A percentile compares a stretch with the other conserved stretches of the same genome.
Conservation (phyloP, 2,888 invertebrate genomes). For the Anoncus sp. region DNA sequence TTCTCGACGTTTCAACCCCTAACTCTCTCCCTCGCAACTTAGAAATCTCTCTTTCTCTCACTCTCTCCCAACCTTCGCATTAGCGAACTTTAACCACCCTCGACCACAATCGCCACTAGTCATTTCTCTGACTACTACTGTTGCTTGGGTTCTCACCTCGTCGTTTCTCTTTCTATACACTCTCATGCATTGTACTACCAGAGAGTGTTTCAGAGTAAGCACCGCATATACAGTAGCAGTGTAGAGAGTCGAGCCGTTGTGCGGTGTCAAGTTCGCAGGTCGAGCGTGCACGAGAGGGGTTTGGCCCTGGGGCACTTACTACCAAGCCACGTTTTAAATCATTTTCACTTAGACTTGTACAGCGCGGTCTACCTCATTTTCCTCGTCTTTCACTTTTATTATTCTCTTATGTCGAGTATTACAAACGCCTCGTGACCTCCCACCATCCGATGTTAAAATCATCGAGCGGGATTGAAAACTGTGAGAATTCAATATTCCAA, state of each 20-base stretch:
- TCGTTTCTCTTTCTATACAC: constrained; percentile 34
- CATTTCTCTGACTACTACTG: constrained; percentile 68
- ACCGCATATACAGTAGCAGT: not conserved
- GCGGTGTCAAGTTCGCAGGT: constrained; percentile 54
- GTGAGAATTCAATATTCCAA: constrained; percentile 23
- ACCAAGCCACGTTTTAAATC: constrained; percentile 47
- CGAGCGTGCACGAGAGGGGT: constrained; percentile 43
- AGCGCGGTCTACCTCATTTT: constrained; percentile 7
- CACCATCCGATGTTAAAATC: not conserved
- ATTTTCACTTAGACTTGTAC: constrained; percentile 40
- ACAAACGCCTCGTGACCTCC: constrained; percentile 12
- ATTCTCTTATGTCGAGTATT: constrained; percentile 39
- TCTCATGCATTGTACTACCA: constrained; percentile 18
- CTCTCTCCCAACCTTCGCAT: constrained; percentile 54
- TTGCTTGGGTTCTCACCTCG: constrained; percentile 32
- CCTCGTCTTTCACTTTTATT: constrained; percentile 37
- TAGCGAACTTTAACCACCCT: constrained; percentile 65
- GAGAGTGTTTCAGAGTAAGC: constrained; percentile 27
- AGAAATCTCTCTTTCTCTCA: constrained; percentile 35
- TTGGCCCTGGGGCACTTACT: constrained; percentile 30
- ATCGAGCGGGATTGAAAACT: not conserved
- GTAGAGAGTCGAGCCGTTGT: constrained; percentile 33
- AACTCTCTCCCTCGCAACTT: constrained; percentile 42
- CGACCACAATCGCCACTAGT: constrained; percentile 73
- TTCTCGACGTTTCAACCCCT: constrained; percentile 33